These are phyloP conservation scores for Hirtodrosophila duncani DNA, from an alignment of 2,888 invertebrate species.

Conservation along the genomic window DNA sequence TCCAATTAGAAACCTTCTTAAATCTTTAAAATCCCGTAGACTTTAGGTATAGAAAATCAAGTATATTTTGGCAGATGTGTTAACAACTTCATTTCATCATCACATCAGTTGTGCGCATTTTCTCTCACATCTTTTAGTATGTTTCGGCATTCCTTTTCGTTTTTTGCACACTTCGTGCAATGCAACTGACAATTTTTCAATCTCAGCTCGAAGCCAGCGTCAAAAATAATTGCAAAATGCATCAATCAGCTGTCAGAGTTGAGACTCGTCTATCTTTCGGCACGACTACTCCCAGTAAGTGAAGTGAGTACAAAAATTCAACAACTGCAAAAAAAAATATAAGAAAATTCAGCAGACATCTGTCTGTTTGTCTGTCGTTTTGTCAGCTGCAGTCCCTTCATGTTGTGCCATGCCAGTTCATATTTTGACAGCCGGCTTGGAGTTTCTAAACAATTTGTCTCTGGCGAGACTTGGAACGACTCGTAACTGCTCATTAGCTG, in stretches of 20 bases:
- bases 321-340: background rate
- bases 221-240: conserved; percentile 72
- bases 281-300: conserved; percentile 8
- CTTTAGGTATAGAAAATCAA: too few relatives aligned
- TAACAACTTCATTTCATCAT: conserved; percentile 24
- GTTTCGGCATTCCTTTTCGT: conserved; percentile 14
- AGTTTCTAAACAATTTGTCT: conserved; percentile 21
- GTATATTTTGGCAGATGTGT: conserved; percentile 15
- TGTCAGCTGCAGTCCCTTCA: conserved; percentile 37
- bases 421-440: conserved; percentile 42
- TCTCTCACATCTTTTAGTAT: conserved; percentile 23
- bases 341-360: conserved; percentile 29
- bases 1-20: too few relatives aligned
- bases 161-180: conserved; percentile 35
- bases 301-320: background rate
- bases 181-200: conserved; percentile 71
- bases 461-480: conserved; percentile 31
- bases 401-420: conserved; percentile 36
- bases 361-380: conserved; percentile 27
- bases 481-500: conserved; percentile 58
- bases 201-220: conserved; percentile 55
- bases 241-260: conserved; percentile 66
- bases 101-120: conserved; percentile 32
- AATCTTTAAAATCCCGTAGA: too few relatives aligned
- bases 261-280: conserved; percentile 42